Evolutionary conservation across 2,888 invertebrate species (phyloP), one percentile per base, ranked within the genome.

Genomic region (Andricus curvator): DNA sequence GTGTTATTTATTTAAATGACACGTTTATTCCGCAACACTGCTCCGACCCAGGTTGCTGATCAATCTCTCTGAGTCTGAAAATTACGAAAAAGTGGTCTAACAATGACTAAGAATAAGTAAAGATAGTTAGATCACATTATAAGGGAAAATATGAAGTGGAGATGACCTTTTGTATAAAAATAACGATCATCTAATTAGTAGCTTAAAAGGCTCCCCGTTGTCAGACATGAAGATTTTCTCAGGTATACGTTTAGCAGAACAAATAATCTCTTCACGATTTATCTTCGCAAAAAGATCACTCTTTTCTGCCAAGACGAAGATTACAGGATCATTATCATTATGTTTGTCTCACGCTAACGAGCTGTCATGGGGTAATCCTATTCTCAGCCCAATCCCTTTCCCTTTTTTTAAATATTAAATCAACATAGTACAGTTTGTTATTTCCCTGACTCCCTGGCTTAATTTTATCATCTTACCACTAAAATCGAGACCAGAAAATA

Each of bases 301-400:
- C 83, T 84, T 80, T 79, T 78, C 82, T 77, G 67, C 67, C 78
- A 81, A 82, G 85, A 81, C 81, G 84, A 86, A 89, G 90, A 91
- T 90, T 90, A 89, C 89, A 89, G 89, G 91, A 91, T 91, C 87
- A 87, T 86, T 91, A 91, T 91, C 91, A 86, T 78, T 84, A 84
- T 82, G 84, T 87, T 87, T 90, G 90, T 89, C 88, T 90, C 86
- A 86, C 90, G 90, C 89, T 91, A 91, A 91, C 90, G 90, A 90
- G 89, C 85, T 81, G 83, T 82, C 82, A 83, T 8, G 82, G 78
- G 82, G 77, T 78, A 85, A 80, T 78, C 82, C 80, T 83, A 67
- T 79, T 79, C 77, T 62, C 60, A 41, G 74, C 66, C 76, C 56
- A 37, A 29, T 66, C 37, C 29, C 22, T 76, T 76, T 60, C 64